Percentiles rank a stretch among this genome's conserved stretches.
phyloP scores from a whole-genome alignment of 2,888 invertebrate genomes.

The Microplitis deprimator region DNA sequence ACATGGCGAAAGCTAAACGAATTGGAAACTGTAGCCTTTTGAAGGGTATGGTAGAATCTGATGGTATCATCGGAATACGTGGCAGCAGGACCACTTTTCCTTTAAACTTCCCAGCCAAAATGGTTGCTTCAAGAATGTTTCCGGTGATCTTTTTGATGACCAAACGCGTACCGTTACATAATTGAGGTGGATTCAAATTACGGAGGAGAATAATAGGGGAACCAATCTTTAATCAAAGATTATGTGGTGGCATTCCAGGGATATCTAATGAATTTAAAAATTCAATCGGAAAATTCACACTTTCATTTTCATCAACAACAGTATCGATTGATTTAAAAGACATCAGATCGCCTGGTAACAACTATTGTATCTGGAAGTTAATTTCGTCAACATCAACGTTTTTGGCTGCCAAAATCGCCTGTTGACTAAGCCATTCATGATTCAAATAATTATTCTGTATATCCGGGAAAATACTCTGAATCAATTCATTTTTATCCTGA shows the following conservation, averaged over 20 bases:
- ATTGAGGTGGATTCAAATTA: slow-evolving; percentile 55
- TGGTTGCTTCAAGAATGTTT: slow-evolving; percentile 59
- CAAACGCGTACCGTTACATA: slow-evolving; percentile 31
- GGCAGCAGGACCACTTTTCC: slow-evolving; percentile 47
- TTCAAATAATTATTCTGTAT: slow-evolving; percentile 53
- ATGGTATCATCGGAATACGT: slow-evolving; percentile 50
- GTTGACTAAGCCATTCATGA: slow-evolving; percentile 57
- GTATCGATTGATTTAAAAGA: slow-evolving; percentile 43
- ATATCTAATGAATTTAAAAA: slow-evolving; percentile 56
- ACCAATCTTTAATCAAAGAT: slow-evolving; percentile 48
- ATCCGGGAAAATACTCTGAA: slow-evolving; percentile 55
- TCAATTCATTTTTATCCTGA: slow-evolving; percentile 46
- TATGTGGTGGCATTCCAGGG: slow-evolving; percentile 55
- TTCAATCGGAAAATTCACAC: slow-evolving; percentile 54
- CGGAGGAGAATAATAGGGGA: slow-evolving; percentile 55
- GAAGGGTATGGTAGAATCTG: slow-evolving; percentile 38
- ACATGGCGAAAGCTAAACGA: slow-evolving; percentile 45
- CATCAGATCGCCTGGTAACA: slow-evolving; percentile 42
- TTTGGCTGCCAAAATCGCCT: slow-evolving; percentile 62
- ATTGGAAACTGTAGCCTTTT: slow-evolving; percentile 44
- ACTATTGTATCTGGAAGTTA: slow-evolving; percentile 42
- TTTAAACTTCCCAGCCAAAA: slow-evolving; percentile 51
- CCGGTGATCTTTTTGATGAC: slow-evolving; percentile 52
- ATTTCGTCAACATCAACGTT: slow-evolving; percentile 51
- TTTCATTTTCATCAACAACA: slow-evolving; percentile 37